Evolutionary conservation across 1,140 invertebrate genomes (phyloP).

Genomic region (Megathymus violae): DNA sequence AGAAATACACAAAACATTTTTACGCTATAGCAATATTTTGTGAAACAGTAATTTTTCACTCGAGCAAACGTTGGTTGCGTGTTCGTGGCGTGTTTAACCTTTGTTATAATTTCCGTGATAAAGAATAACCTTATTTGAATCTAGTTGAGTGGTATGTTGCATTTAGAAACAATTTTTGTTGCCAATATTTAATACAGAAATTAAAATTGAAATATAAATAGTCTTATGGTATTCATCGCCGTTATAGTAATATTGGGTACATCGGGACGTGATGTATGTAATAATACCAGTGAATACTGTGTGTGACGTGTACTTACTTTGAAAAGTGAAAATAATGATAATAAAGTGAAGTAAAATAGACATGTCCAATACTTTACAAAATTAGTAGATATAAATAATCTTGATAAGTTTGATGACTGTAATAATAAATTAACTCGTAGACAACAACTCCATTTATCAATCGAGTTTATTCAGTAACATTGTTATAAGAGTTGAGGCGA

Average conservation of each 20-base stretch:
- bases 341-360: too few species aligned
- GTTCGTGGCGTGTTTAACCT: constrained; percentile 57
- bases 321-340: too few species aligned
- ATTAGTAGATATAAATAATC: too few species aligned
- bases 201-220: not conserved
- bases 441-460: constrained; percentile 5
- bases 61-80: constrained; percentile 47
- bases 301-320: too few species aligned
- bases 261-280: too few species aligned
- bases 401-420: not conserved
- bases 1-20: too few species aligned
- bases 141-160: constrained; percentile 32
- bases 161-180: constrained; percentile 7
- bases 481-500: constrained; percentile 6
- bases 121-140: constrained; percentile 51
- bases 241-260: not conserved
- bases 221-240: too few species aligned
- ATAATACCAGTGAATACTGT: too few species aligned
- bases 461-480: constrained; percentile 5
- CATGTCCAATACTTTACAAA: too few species aligned
- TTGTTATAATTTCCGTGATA: constrained; percentile 61
- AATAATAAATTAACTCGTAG: constrained; percentile 1
- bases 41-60: constrained; percentile 44
- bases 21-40: constrained; percentile 26
- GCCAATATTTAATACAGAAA: constrained; percentile 3